These are phyloP conservation scores for Boulengeromyrus knoepffleri DNA, from an alignment of 2,113 vertebrate genomes.

Conservation along the genomic window DNA sequence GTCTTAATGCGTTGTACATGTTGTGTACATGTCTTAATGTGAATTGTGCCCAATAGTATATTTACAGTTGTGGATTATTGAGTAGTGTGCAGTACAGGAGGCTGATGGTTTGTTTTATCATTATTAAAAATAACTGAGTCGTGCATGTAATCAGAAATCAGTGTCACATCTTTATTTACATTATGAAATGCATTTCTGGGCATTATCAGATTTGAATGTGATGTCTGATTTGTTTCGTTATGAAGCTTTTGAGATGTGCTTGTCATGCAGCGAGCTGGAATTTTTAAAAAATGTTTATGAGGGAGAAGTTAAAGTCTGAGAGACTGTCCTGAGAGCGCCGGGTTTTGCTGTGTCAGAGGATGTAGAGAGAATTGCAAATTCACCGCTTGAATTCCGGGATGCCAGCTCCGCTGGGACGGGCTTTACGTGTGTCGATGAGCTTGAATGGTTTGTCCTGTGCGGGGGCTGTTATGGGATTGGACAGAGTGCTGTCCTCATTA, in stretches of 20 bases:
- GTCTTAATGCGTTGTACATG: background rate
- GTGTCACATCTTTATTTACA: background rate
- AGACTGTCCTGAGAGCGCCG: background rate
- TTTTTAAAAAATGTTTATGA: background rate
- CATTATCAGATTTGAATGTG: background rate
- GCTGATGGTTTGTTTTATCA: background rate
- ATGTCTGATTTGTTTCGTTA: background rate
- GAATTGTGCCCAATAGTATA: background rate
- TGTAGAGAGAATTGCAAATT: background rate
- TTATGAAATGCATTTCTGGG: background rate
- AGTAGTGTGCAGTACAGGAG: background rate
- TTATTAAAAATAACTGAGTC: background rate
- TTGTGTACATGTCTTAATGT: background rate
- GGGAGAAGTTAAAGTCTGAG: background rate
- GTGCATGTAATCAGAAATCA: background rate
- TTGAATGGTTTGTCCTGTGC: background rate
- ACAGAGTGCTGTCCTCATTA: background rate
- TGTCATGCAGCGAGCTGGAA: background rate
- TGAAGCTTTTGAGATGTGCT: background rate
- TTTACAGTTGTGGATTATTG: background rate
- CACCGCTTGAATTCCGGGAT: background rate
- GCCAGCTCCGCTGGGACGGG: background rate
- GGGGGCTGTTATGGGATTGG: background rate
- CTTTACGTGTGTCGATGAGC: background rate
- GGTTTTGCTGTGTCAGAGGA: background rate